Evolutionary conservation across 2,888 invertebrate genomes (phyloP), one percentile per base, ranked within the genome.

Genomic region (Eurytoma adleriae): DNA sequence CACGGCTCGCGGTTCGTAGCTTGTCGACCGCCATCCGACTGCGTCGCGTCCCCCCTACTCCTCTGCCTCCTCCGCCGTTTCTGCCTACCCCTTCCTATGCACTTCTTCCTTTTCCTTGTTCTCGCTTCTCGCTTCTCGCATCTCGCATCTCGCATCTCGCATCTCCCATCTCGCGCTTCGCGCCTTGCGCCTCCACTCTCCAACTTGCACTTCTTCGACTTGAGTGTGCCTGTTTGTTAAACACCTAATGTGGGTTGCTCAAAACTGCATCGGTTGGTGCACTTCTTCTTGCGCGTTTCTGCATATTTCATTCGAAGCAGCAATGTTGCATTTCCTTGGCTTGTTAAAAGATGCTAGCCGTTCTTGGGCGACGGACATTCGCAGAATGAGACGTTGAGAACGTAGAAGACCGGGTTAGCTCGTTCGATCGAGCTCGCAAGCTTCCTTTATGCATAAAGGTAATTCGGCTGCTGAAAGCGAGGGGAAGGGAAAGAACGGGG

Each of bases 21-120:
- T 30, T 61, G 52, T 14, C 54, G 30, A 10, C 27, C 61, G 24
- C 24, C 24, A 24, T 24, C 24, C 24, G 50, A n/a, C 27, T 27
- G 7, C 18, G 10, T 27, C 54, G 59, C 80, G 74, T 73, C 83
- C 68, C 82, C 80, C 80, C 80, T 79, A 80, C 84, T 83, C 79
- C 72, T 80, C 50, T 71, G 69, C 79, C 82, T 79, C 81, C 40
- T 68, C 78, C 78, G 80, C 72, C 76, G 1, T 70, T 64, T 77
- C 76, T 57, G 75, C 75, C 79, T 77, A 78, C 62, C 79, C 64
- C 57, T 75, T 75, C 62, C 73, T 61, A 14, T 67, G 78, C 82
- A 69, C 68, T 75, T 77, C 80, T 80, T 81, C 83, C 83, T 78
- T 83, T 84, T 83, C 83, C 79, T 80, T 82, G 82, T 83, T 83